Percentiles rank a stretch among this genome's conserved stretches.
Conservation (phyloP, 2,113 vertebrate species). For the Pseudopipra pipra region DNA sequence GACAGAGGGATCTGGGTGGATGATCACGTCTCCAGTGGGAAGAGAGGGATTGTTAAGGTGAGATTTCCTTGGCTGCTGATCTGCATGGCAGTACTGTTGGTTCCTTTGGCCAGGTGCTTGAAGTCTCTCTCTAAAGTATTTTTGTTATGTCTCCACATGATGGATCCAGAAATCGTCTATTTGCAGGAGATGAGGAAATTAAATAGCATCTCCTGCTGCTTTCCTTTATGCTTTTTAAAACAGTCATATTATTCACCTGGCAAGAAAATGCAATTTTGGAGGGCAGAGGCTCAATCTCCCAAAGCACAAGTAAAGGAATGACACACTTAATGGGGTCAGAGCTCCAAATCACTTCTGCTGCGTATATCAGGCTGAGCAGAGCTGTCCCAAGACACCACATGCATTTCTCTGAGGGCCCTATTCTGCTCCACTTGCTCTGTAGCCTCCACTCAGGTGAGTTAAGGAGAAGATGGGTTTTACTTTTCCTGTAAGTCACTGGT, state of each 20-base stretch:
- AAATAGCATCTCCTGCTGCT: neutral
- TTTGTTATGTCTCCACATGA: accelerated
- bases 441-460: neutral
- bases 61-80: neutral
- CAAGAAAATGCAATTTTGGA: neutral
- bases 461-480: neutral
- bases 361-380: neutral
- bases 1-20: neutral
- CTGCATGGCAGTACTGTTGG: accelerated
- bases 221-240: neutral
- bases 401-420: accelerated
- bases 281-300: neutral
- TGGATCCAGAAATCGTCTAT: neutral
- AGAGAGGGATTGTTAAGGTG: neutral
- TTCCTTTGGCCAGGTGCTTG: neutral
- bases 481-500: neutral
- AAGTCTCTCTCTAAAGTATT: neutral
- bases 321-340: too few relatives aligned
- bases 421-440: neutral
- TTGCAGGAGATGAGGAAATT: neutral
- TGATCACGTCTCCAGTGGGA: neutral
- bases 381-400: neutral
- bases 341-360: neutral
- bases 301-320: neutral
- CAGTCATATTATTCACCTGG: neutral